Conservation (phyloP, 2,888 invertebrate species). For the Drosophila greeni region DNA sequence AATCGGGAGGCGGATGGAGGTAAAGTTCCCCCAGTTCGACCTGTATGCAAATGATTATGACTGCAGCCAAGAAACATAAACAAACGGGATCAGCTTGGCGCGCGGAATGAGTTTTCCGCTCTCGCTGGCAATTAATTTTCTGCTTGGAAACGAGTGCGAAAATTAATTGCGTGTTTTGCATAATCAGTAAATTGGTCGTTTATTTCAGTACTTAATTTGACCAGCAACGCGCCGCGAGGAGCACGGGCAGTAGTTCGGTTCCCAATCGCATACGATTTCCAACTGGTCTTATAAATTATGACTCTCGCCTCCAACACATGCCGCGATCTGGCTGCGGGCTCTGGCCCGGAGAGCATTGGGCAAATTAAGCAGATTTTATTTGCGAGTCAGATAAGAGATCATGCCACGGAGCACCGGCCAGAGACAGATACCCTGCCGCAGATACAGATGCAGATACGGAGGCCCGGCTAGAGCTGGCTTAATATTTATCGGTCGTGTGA, state of each 20-base stretch:
- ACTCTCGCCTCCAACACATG: constrained; percentile 38
- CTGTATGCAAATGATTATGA: constrained; percentile 22
- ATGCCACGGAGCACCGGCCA: constrained; percentile 47
- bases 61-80: constrained; percentile 2
- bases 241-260: constrained; percentile 23
- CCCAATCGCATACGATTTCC: neutral
- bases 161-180: constrained; percentile 75
- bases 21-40: constrained; percentile 4
- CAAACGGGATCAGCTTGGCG: constrained; percentile 17
- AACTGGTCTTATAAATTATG: constrained; percentile 63
- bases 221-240: constrained; percentile 35
- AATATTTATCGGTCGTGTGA: constrained; percentile 76
- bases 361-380: constrained; percentile 67
- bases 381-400: constrained; percentile 71
- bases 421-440: constrained; percentile 30
- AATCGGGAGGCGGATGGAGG: neutral
- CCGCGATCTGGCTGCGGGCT: constrained; percentile 19
- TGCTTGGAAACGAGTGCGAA: constrained; percentile 46
- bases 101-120: constrained; percentile 57
- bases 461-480: constrained; percentile 19
- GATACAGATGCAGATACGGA: constrained; percentile 11
- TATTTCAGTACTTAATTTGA: constrained; percentile 74
- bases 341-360: constrained; percentile 37
- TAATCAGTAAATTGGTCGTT: constrained; percentile 76
- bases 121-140: constrained; percentile 62